These are phyloP conservation scores for Epinephelus lanceolatus DNA, from an alignment of 2,113 vertebrate species.

Conservation along the genomic window DNA sequence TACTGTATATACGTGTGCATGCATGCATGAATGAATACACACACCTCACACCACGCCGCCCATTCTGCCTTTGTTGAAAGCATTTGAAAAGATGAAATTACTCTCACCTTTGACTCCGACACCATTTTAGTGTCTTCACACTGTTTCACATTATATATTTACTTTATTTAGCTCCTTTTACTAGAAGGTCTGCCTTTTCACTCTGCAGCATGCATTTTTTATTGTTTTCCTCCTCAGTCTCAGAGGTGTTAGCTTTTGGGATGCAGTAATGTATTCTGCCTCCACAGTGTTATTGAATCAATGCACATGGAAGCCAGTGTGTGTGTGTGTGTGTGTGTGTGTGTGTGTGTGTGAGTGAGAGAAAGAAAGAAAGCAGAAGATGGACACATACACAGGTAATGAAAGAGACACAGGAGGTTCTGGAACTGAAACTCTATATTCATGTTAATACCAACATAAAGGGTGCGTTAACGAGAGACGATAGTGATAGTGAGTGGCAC, in stretches of 20 bases:
- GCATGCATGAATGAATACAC: slow-evolving; percentile 50
- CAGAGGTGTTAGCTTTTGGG: slow-evolving; percentile 70
- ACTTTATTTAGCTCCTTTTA: slow-evolving; percentile 76
- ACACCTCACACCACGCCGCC: slow-evolving; percentile 18
- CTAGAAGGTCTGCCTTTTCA: slow-evolving; percentile 55
- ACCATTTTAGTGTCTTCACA: slow-evolving; percentile 81
- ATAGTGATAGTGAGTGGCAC: not conserved
- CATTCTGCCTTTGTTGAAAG: slow-evolving; percentile 79
- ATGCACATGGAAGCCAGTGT: slow-evolving; percentile 16
- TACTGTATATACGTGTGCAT: slow-evolving; percentile 33
- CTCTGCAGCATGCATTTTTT: slow-evolving; percentile 73
- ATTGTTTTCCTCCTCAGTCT: slow-evolving; percentile 56
- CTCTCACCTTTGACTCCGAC: slow-evolving; percentile 77
- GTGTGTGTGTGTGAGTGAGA: slow-evolving; percentile 26
- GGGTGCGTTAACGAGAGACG: not conserved
- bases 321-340: slow-evolving; percentile 28
- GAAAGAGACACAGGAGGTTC: not conserved
- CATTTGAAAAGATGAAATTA: slow-evolving; percentile 76
- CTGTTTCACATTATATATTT: slow-evolving; percentile 80
- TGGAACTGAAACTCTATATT: slow-evolving; percentile 9
- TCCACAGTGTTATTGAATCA: slow-evolving; percentile 29
- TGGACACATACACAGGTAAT: not conserved
- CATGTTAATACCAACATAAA: not conserved
- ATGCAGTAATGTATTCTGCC: slow-evolving; percentile 27
- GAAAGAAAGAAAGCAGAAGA: not conserved